Evolutionary conservation across 2,888 invertebrate species (phyloP).

Genomic region (Ophonus ardosiacus): DNA sequence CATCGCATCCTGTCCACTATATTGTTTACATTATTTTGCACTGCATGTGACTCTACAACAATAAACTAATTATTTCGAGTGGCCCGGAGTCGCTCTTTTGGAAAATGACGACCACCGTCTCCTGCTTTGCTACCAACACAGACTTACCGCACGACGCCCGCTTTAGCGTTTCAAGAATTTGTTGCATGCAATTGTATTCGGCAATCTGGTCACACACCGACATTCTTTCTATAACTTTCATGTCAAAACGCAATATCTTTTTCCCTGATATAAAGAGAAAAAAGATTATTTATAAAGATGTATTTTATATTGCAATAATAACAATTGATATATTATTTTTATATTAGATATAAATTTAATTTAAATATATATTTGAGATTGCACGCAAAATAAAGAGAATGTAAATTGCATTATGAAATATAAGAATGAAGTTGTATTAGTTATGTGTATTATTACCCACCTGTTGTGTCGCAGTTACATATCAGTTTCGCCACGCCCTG

Average conservation of each 20-base stretch:
- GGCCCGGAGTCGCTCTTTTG: neutral
- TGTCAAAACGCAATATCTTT: slow-evolving; percentile 19
- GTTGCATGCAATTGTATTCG: slow-evolving; percentile 10
- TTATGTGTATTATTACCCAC: slow-evolving; percentile 31
- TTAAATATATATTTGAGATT: neutral
- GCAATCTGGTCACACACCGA: neutral
- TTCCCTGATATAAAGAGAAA: neutral
- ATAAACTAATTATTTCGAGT: slow-evolving; percentile 40
- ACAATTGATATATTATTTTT: slow-evolving; percentile 4
- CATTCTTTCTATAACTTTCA: slow-evolving; percentile 12
- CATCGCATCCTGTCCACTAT: neutral
- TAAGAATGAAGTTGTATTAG: neutral
- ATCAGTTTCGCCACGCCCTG: slow-evolving; percentile 43
- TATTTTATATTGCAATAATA: neutral
- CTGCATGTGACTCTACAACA: slow-evolving; percentile 26
- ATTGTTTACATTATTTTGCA: slow-evolving; percentile 38
- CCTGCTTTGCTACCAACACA: neutral
- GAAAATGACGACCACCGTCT: neutral
- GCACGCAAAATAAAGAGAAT: neutral
- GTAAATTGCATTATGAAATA: neutral
- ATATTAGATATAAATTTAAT: neutral
- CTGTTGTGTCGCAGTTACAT: slow-evolving; percentile 39
- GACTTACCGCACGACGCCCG: neutral
- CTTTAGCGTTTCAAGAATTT: neutral
- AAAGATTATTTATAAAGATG: neutral